phyloP scores from a whole-genome alignment of 2,888 invertebrate species.

The Atherix ibis region DNA sequence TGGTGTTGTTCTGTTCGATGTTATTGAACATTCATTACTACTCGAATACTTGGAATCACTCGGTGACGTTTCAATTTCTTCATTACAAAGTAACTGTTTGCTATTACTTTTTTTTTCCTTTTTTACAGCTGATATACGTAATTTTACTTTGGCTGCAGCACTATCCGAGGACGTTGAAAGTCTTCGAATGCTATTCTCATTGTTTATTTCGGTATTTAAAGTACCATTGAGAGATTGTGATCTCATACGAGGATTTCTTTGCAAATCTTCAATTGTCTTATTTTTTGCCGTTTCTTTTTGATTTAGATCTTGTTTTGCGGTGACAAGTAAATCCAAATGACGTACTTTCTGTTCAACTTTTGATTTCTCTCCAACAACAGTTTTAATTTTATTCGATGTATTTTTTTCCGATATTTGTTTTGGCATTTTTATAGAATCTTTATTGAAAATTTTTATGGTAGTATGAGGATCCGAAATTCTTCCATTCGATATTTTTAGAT shows the following conservation, averaged over 20 bases:
- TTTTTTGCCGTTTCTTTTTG: slow-evolving; percentile 10
- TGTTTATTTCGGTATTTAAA: slow-evolving; percentile 12
- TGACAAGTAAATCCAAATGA: too few relatives aligned
- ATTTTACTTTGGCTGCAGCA: not conserved
- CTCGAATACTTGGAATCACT: slow-evolving; percentile 30
- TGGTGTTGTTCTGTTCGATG: slow-evolving; percentile 1
- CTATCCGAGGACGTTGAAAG: slow-evolving; percentile 8
- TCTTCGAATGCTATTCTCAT: not conserved
- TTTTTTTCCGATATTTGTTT: too few relatives aligned
- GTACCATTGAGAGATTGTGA: slow-evolving; percentile 10
- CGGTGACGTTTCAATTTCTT: slow-evolving; percentile 31
- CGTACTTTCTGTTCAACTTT: too few relatives aligned
- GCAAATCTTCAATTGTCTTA: slow-evolving; percentile 8
- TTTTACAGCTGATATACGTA: not conserved
- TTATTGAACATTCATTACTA: slow-evolving; percentile 7
- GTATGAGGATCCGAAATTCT: slow-evolving; percentile 6
- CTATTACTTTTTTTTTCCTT: not conserved
- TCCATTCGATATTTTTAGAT: slow-evolving; percentile 10
- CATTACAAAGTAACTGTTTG: slow-evolving; percentile 35
- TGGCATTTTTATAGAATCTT: too few relatives aligned
- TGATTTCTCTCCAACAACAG: too few relatives aligned
- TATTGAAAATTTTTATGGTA: slow-evolving; percentile 4
- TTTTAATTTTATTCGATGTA: too few relatives aligned
- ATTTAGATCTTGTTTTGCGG: slow-evolving; percentile 4
- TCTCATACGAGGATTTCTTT: slow-evolving; percentile 10